Evolutionary conservation across 2,888 invertebrate genomes (phyloP).

Genomic region (Desoria tigrina): DNA sequence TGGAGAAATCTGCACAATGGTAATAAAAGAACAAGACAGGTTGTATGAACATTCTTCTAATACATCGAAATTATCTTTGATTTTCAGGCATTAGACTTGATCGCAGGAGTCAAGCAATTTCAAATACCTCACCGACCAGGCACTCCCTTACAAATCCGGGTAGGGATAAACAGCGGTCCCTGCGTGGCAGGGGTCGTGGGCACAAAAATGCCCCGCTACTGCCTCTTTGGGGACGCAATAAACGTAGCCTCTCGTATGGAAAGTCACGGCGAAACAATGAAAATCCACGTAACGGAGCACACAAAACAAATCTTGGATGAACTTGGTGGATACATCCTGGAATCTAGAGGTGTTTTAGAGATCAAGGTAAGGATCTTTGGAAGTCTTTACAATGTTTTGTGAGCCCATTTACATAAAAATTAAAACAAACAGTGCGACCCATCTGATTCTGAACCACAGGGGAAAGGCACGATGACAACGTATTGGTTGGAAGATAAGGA

Average conservation of each 20-base stretch:
- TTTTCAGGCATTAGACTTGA: constrained; percentile 57
- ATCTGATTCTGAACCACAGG: constrained; percentile 56
- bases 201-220: constrained; percentile 65
- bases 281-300: constrained; percentile 64
- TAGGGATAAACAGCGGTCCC: constrained; percentile 67
- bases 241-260: constrained; percentile 56
- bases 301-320: constrained; percentile 63
- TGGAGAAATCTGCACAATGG: constrained; percentile 66
- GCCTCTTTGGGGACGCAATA: constrained; percentile 62
- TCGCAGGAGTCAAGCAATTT: constrained; percentile 62
- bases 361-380: constrained; percentile 47
- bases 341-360: constrained; percentile 50
- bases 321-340: constrained; percentile 56
- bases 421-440: too few species aligned
- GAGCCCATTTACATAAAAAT: too few species aligned
- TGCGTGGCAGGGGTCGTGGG: constrained; percentile 64
- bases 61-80: neutral
- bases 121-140: constrained; percentile 62
- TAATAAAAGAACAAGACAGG: too few species aligned
- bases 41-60: constrained; percentile 57
- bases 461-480: constrained; percentile 64
- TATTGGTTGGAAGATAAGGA: constrained; percentile 62
- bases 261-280: constrained; percentile 59
- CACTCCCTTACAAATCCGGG: constrained; percentile 60
- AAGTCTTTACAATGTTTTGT: neutral